phyloP scores from a whole-genome alignment of 2,113 vertebrate genomes.

The Bos indicus region DNA sequence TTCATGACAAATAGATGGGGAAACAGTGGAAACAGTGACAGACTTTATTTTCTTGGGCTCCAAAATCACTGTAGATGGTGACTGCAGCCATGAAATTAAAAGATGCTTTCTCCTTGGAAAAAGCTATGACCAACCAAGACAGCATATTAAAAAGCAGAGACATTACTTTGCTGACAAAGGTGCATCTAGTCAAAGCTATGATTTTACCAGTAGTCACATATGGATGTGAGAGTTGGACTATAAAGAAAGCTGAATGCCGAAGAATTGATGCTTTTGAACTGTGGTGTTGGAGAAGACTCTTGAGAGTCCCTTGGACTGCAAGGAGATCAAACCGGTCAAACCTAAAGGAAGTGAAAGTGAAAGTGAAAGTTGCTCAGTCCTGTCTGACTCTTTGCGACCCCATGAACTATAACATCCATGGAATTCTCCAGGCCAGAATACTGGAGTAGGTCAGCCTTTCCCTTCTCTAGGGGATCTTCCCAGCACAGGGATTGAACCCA shows the following conservation, averaged over 20 bases:
- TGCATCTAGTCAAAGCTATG: not conserved
- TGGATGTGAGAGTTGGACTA: not conserved
- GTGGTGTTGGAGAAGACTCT: not conserved
- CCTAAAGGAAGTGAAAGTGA: not conserved
- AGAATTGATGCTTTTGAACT: not conserved
- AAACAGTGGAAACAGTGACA: not conserved
- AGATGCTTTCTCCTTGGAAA: not conserved
- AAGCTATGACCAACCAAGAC: not conserved
- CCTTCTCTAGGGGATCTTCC: not conserved
- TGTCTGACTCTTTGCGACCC: not conserved
- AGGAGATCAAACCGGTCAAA: not conserved
- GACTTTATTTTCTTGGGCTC: not conserved
- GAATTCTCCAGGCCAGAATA: not conserved
- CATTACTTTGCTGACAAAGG: not conserved
- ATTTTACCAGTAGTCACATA: not conserved
- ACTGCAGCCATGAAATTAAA: not conserved
- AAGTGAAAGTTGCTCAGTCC: not conserved
- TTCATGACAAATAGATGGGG: not conserved
- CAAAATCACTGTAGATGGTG: not conserved
- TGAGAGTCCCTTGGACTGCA: not conserved
- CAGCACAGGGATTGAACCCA: not conserved
- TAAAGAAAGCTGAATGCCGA: not conserved
- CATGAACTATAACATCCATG: not conserved
- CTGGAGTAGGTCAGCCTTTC: not conserved
- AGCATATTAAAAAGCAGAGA: not conserved